Base-by-base conservation (phyloP, 2,888 invertebrate genomes). In the Melanostoma scalare region DNA sequence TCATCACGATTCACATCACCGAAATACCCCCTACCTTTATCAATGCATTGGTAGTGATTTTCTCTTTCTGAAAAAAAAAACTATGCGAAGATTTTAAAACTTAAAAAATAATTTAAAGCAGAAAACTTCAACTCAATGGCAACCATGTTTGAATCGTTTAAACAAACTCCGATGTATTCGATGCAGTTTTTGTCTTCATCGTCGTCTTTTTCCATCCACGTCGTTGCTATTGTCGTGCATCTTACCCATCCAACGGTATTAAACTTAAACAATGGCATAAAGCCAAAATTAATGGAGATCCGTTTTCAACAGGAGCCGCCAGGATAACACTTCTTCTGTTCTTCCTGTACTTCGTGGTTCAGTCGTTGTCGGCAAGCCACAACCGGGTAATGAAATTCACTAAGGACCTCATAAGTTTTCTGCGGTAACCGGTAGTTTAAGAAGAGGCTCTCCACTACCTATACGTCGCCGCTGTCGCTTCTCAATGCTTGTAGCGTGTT, bases 371-470 rank as follows among this genome's bases (percentile, higher is more conserved):
- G 75, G 75, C 48, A 42, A 67, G 60, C 76, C 76, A 76, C 76
- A 72, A 81, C 53, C 67, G 81, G 76, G 76, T 81, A 81, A 81
- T 81, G 81, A 81, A 81, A 81, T 81, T 81, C 76, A 67, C 76
- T 81, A 81, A 81, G 81, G 76, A 76, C 72, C 81, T 53, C 72
- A 72, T 81, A 81, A 81, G 76, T 81, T 81, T 76, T 81, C 61
- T 67, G 76, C 9, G 81, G 81, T 67, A 72, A 71, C 80, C 53
- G 67, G 76, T 76, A 55, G 67, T 67, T 76, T 60, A 75, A 76
- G 80, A 74, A 60, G 71, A 53, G 67, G 67, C 60, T 42, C 55
- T 20, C 35, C 42, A 9, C 20, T 20, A 20, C 20, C 20, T 20
- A 20, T 20, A 20, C 20, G 20, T 20, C 20, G 20, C 1, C 20